Conservation (phyloP, 1,140 invertebrate species). For the Solenopsis invicta region DNA sequence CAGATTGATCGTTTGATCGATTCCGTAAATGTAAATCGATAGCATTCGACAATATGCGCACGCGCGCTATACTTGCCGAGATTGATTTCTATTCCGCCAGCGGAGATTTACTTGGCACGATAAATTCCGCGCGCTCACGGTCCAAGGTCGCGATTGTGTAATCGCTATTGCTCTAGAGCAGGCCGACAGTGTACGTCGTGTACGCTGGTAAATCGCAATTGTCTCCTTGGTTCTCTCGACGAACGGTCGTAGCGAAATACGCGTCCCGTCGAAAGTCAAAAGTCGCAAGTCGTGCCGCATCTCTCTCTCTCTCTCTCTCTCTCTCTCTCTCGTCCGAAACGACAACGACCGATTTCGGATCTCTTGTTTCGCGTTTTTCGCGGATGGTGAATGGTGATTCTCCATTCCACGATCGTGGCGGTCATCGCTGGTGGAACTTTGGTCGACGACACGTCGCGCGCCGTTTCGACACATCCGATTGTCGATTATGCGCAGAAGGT, state of each 20-base stretch:
- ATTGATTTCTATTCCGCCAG: constrained; percentile 52
- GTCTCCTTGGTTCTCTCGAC: background rate
- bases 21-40: background rate
- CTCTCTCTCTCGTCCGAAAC: too few relatives aligned
- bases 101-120: constrained; percentile 27
- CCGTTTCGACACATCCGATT: background rate
- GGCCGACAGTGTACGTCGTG: background rate
- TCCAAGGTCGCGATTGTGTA: constrained; percentile 73
- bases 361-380: background rate
- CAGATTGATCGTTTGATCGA: background rate
- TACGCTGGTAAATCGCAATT: constrained; percentile 57
- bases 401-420: background rate
- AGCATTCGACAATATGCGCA: background rate
- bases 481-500: constrained; percentile 41
- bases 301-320: too few relatives aligned
- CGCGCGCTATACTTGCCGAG: background rate
- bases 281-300: too few relatives aligned
- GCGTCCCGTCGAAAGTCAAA: background rate
- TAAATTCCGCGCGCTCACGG: constrained; percentile 36
- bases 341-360: background rate
- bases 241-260: background rate
- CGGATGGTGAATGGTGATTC: too few relatives aligned
- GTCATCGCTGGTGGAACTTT: background rate
- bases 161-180: constrained; percentile 38
- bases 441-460: too few relatives aligned